phyloP scores from a whole-genome alignment of 2,797 vertebrate species.

The Staurois parvus region DNA sequence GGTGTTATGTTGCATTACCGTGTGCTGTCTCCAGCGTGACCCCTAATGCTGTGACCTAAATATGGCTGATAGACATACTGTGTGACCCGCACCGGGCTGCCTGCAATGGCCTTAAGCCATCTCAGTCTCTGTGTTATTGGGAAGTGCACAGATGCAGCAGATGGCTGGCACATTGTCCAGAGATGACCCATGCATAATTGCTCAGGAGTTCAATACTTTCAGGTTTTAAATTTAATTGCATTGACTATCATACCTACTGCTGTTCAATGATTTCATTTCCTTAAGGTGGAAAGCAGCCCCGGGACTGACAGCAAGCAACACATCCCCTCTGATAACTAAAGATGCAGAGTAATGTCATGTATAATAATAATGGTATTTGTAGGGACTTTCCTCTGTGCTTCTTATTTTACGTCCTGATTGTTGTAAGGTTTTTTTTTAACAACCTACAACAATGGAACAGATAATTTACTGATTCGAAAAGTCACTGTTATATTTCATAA shows the following conservation, averaged over 20 bases:
- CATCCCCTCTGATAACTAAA: background rate
- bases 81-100: constrained; percentile 92
- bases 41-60: constrained; percentile 92
- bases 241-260: constrained; percentile 84
- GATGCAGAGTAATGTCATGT: no score
- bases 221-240: constrained; percentile 89
- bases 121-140: constrained; percentile 87
- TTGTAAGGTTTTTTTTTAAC: no score
- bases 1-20: background rate
- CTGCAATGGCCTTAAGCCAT: constrained; percentile 84
- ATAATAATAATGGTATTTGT: no score
- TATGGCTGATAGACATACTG: constrained; percentile 96
- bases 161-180: constrained; percentile 97
- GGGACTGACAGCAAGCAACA: constrained; percentile 22
- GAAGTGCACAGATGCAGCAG: constrained; percentile 94
- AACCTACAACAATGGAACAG: no score
- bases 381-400: no score
- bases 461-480: no score
- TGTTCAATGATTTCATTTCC: constrained; percentile 77
- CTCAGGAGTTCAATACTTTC: constrained; percentile 89
- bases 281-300: constrained; percentile 82
- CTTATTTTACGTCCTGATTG: no score
- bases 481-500: no score
- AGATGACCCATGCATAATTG: constrained; percentile 93
- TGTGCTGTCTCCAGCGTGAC: constrained; percentile 31